Evolutionary conservation across 1,140 invertebrate genomes (phyloP), one percentile per base, ranked within the genome.

Genomic region (Stenopsyche tienmushanensis): DNA sequence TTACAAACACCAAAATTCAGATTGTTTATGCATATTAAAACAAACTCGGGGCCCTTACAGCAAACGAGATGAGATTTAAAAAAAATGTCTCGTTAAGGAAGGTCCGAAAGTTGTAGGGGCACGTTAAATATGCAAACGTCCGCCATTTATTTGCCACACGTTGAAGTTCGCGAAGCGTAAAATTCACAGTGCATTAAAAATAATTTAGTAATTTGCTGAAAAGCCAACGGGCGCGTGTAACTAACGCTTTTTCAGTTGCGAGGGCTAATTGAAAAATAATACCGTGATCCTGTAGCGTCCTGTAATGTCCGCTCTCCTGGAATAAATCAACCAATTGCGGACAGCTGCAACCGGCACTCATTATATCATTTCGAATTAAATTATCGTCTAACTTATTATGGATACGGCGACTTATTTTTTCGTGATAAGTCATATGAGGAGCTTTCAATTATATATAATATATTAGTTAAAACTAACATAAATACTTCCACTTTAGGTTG

Each of bases 201-300:
- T 60, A 47, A 60, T 60, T 60, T 41, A 26, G 57, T 47, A 60
- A 60, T 60, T 60, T 60, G 42, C 57, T 13, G 57, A 60, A 60
- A 60, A 34, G 42, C 42, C 57, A 44, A 47, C 34, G 17, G 10
- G 39, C 34, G 10, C 13, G 17, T 15, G 34, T 39, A 42, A 44
- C 57, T 47, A 60, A 60, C 42, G 57, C 24, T 60, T 60, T 60
- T 60, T 60, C 57, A 60, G 42, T 3, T 41, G 57, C 29, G 26
- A 7, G 15, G 44, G 10, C 57, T 60, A 60, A 60, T 60, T 60
- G 57, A 60, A 60, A 60, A 60, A 60, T 60, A 60, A 60, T 60
- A 44, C 57, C 57, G 44, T 47, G 44, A 47, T 47, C 10, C 44
- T 20, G 44, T 18, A 34, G 42, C 29, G 25, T 45, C 10, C 44